Conservation (phyloP, 2,888 invertebrate genomes). For the Andrena marginata region DNA sequence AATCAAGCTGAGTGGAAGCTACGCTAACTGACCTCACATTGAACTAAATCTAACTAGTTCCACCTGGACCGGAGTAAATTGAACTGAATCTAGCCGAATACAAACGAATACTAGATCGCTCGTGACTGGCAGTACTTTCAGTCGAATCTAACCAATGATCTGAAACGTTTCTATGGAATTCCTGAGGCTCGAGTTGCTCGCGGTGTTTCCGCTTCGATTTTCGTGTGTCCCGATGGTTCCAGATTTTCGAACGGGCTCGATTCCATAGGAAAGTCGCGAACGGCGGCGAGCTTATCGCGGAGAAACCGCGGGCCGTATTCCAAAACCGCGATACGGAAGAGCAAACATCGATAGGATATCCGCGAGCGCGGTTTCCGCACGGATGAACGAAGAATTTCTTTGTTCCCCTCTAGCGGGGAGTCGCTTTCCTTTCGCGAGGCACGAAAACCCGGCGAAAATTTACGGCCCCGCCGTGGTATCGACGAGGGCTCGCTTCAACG, state of each 20-base stretch:
- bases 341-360: conserved; percentile 65
- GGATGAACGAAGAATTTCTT: conserved; percentile 67
- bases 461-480: conserved; percentile 6
- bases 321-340: conserved; percentile 61
- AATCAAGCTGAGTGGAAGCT: not conserved
- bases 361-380: conserved; percentile 58
- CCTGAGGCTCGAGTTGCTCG: not conserved
- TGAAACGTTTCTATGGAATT: not conserved
- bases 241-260: not conserved
- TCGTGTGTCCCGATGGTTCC: not conserved
- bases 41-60: not conserved
- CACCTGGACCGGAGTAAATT: not conserved
- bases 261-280: not conserved
- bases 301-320: conserved; percentile 32
- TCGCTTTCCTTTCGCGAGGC: conserved; percentile 48
- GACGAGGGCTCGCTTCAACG: conserved; percentile 36
- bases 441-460: conserved; percentile 41
- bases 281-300: conserved; percentile 4
- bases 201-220: not conserved
- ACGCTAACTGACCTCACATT: not conserved
- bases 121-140: not conserved
- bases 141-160: not conserved
- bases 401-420: conserved; percentile 12
- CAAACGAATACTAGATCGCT: not conserved
- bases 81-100: not conserved